Evolutionary conservation across 2,888 invertebrate species (phyloP).

Genomic region (Andrena camellia): DNA sequence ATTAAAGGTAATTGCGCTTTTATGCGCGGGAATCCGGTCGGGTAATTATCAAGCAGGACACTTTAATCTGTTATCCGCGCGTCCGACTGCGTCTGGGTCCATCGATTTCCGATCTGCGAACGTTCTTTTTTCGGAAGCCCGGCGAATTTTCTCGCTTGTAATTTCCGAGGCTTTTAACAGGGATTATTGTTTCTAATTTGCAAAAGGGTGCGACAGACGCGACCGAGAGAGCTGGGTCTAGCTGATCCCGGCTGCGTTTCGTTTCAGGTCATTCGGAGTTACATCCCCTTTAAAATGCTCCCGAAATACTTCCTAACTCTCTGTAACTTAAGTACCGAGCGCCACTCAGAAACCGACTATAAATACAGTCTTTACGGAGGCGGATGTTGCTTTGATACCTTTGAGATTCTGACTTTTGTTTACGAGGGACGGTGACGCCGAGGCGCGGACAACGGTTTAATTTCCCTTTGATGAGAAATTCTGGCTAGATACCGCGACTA

Average conservation of each 20-base stretch:
- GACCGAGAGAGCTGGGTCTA: constrained; percentile 8
- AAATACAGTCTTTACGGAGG: constrained; percentile 53
- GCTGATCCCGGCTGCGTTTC: constrained; percentile 19
- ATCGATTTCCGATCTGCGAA: constrained; percentile 7
- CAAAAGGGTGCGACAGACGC: background rate
- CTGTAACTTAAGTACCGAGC: constrained; percentile 55
- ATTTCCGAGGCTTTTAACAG: too few species aligned
- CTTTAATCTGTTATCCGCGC: constrained; percentile 37
- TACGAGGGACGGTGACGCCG: constrained; percentile 45
- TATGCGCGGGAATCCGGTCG: constrained; percentile 37
- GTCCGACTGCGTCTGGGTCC: constrained; percentile 15
- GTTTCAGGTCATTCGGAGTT: constrained; percentile 38
- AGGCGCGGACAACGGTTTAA: constrained; percentile 47
- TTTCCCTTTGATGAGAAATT: constrained; percentile 49
- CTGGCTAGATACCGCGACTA: constrained; percentile 27
- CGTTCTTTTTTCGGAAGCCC: background rate
- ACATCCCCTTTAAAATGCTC: constrained; percentile 55
- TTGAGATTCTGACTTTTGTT: constrained; percentile 58
- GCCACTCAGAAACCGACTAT: constrained; percentile 58
- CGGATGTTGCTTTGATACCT: constrained; percentile 59
- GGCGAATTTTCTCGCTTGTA: too few species aligned
- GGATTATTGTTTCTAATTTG: background rate
- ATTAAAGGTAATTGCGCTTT: constrained; percentile 53
- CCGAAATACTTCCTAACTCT: constrained; percentile 54
- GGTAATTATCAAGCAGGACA: constrained; percentile 27